These are phyloP conservation scores for Scytalopus superciliaris DNA, from an alignment of 2,113 vertebrate genomes.

Conservation along the genomic window DNA sequence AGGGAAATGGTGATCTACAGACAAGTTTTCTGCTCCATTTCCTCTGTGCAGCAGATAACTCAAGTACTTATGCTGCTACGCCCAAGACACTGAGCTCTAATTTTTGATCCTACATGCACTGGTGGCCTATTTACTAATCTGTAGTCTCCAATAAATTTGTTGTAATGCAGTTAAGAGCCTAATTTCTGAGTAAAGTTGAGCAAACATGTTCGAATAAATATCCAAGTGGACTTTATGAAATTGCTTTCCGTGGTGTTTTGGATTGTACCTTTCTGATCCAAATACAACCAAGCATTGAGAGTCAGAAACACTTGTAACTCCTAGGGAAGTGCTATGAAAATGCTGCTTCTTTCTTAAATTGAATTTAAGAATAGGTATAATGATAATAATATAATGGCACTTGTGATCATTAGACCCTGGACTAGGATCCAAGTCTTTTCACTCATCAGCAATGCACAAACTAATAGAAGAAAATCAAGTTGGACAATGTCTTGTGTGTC, in stretches of 20 bases:
- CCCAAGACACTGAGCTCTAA: not conserved
- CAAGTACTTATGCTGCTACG: not conserved
- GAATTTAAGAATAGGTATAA: not conserved
- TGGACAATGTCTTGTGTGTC: not conserved
- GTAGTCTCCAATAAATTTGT: not conserved
- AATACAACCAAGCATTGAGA: not conserved
- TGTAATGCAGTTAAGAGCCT: not conserved
- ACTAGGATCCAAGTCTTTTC: not conserved
- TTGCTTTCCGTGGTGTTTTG: not conserved
- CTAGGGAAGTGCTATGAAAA: not conserved
- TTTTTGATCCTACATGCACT: not conserved
- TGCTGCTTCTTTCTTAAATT: not conserved
- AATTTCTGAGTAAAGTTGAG: not conserved
- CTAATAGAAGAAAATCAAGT: not conserved
- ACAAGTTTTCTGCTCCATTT: conserved; percentile 39
- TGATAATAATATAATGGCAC: not conserved
- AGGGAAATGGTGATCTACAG: conserved; percentile 32
- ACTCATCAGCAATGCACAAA: not conserved
- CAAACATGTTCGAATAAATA: not conserved
- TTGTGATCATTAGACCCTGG: not conserved
- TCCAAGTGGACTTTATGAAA: not conserved
- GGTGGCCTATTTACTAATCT: not conserved
- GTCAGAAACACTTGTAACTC: not conserved
- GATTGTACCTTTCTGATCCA: not conserved
- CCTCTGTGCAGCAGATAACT: not conserved